phyloP scores from a whole-genome alignment of 2,888 invertebrate species.

The Corbicula japonica region DNA sequence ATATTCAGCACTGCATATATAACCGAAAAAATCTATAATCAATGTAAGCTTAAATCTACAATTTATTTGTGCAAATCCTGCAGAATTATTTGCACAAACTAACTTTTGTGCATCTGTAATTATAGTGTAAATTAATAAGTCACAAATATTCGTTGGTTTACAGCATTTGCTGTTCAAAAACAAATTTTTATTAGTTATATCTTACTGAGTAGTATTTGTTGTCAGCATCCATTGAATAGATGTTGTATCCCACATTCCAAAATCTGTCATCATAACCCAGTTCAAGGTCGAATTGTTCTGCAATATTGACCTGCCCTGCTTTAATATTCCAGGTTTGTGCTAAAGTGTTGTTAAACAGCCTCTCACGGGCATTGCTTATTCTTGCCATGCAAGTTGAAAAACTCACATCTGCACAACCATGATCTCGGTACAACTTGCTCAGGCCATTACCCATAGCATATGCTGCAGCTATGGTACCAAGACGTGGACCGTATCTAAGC shows the following conservation, averaged over 20 bases:
- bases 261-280: slow-evolving; percentile 69
- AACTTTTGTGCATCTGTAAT: no score
- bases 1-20: no score
- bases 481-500: slow-evolving; percentile 45
- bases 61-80: no score
- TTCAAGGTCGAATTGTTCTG: slow-evolving; percentile 62
- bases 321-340: slow-evolving; percentile 57
- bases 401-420: slow-evolving; percentile 34
- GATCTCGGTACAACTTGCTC: slow-evolving; percentile 54
- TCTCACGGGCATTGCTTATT: slow-evolving; percentile 50
- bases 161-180: no score
- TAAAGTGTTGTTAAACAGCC: slow-evolving; percentile 64
- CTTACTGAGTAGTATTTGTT: slow-evolving; percentile 65
- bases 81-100: no score
- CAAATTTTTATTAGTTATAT: no score
- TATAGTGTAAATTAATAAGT: no score
- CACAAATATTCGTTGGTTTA: no score
- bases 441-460: slow-evolving; percentile 81
- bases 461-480: slow-evolving; percentile 83
- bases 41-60: no score
- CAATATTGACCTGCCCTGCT: slow-evolving; percentile 28
- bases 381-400: slow-evolving; percentile 55
- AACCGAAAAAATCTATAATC: no score
- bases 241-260: slow-evolving; percentile 74
- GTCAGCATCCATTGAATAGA: slow-evolving; percentile 62